Conservation (phyloP, 2,888 invertebrate genomes). For the Drosophila ezoana region DNA sequence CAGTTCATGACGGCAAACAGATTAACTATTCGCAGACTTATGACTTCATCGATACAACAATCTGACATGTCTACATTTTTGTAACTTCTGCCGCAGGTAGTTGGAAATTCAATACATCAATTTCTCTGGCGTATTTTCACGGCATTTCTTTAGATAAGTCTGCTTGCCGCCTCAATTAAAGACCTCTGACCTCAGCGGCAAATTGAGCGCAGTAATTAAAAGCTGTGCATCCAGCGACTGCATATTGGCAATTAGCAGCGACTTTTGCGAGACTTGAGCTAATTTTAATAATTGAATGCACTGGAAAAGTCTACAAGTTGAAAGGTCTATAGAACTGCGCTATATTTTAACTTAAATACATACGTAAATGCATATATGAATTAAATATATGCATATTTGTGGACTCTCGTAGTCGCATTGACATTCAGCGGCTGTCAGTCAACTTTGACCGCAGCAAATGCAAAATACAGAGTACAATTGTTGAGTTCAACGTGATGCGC, state of each 20-base stretch:
- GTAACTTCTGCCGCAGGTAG: conserved; percentile 17
- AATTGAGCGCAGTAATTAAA: conserved; percentile 35
- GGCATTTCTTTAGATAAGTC: not conserved
- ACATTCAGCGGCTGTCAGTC: conserved; percentile 64
- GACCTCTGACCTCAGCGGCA: conserved; percentile 6
- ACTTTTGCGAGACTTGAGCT: conserved; percentile 45
- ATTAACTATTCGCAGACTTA: conserved; percentile 43
- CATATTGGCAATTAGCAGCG: conserved; percentile 43
- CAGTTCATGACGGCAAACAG: conserved; percentile 37
- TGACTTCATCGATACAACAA: conserved; percentile 36
- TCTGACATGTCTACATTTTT: not conserved
- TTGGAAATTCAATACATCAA: not conserved
- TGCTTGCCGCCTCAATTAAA: not conserved
- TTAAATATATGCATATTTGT: not conserved
- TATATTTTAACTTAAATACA: not conserved
- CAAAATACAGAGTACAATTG: conserved; percentile 44
- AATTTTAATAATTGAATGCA: conserved; percentile 62
- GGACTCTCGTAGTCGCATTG: conserved; percentile 27
- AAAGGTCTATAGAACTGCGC: not conserved
- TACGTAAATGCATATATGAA: not conserved
- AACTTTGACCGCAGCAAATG: conserved; percentile 72
- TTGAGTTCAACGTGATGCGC: conserved; percentile 54
- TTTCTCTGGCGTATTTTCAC: not conserved
- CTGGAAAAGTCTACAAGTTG: conserved; percentile 50
- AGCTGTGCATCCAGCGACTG: conserved; percentile 19